Conservation (phyloP, 2,113 vertebrate genomes). For the Engraulis encrasicolus region DNA sequence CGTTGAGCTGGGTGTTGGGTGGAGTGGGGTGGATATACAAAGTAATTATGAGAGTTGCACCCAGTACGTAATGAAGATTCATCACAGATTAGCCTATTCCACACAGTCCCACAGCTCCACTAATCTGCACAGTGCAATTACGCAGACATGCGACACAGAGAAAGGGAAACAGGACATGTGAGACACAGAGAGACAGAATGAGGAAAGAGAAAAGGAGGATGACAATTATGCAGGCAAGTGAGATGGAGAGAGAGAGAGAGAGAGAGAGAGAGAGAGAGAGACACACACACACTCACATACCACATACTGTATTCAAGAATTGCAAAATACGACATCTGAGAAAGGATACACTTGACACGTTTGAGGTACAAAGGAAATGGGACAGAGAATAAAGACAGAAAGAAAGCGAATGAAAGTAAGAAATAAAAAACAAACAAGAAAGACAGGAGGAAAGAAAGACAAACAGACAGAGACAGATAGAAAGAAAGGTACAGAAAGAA, state of each 20-base stretch:
- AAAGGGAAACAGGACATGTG: neutral
- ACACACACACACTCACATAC: no score
- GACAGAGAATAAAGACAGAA: no score
- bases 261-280: no score
- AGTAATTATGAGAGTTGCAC: neutral
- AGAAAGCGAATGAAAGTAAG: neutral
- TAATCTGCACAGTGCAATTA: conserved; percentile 4
- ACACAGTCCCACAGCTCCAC: neutral
- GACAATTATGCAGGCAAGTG: neutral
- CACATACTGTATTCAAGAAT: no score
- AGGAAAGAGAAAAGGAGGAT: neutral
- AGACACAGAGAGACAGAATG: neutral
- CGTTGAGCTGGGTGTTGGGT: no score
- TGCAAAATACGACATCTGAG: no score
- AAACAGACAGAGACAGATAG: no score
- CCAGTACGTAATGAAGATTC: conserved; percentile 29
- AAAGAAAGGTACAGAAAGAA: no score
- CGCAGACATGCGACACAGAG: conserved; percentile 27
- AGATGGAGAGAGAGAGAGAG: neutral
- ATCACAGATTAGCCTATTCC: conserved; percentile 22
- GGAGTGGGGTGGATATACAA: no score
- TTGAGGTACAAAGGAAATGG: neutral
- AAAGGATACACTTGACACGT: no score
- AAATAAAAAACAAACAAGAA: neutral
- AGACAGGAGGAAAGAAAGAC: neutral